Evolutionary conservation across 2,113 vertebrate genomes (phyloP).

Genomic region (Patagioenas fasciata): DNA sequence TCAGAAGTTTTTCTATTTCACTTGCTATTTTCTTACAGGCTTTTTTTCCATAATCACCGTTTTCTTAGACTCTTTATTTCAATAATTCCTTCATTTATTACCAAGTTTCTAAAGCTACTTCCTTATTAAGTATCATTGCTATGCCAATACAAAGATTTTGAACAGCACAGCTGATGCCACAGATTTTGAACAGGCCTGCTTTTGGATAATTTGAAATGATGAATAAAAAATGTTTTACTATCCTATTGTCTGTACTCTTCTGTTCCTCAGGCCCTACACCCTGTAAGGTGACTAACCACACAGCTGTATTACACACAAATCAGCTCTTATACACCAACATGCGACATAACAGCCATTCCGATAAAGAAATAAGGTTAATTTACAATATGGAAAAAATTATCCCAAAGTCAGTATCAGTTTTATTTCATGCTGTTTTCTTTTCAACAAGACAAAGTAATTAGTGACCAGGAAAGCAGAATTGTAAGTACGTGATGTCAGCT

Average conservation of each 20-base stretch:
- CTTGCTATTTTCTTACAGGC: neutral
- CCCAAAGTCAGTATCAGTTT: neutral
- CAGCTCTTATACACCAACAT: neutral
- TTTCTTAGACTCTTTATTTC: neutral
- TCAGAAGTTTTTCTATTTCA: neutral
- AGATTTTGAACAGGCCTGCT: neutral
- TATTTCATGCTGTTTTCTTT: slow-evolving; percentile 36
- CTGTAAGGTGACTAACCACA: neutral
- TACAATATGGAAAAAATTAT: slow-evolving; percentile 13
- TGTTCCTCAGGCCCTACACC: neutral
- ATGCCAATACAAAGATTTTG: neutral
- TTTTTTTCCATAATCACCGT: neutral
- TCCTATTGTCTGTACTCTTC: neutral
- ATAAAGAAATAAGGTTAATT: slow-evolving; percentile 62
- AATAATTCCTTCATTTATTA: neutral
- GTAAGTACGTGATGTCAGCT: neutral
- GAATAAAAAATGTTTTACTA: neutral
- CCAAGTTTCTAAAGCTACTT: neutral
- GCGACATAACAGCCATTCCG: neutral
- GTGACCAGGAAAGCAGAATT: slow-evolving; percentile 48
- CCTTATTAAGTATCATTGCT: neutral
- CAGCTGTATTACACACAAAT: neutral
- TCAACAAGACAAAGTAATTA: slow-evolving; percentile 59
- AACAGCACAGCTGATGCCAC: neutral
- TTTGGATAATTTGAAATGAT: neutral